phyloP scores from a whole-genome alignment of 2,113 vertebrate species.

The Mesocricetus auratus region DNA sequence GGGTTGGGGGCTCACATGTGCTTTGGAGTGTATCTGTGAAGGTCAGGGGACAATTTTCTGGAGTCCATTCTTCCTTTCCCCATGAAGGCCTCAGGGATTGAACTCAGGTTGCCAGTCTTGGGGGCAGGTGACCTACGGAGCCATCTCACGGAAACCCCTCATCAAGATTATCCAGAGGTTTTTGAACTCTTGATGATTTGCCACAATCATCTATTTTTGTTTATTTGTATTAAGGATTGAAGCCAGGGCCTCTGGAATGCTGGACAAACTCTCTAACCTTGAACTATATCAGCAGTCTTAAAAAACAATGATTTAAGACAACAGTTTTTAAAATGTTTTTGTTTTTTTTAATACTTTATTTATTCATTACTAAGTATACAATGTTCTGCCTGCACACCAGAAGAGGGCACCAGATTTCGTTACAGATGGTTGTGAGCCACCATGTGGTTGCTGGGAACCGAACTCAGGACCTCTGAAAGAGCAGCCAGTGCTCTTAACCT shows the following conservation, averaged over 20 bases:
- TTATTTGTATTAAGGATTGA: not conserved
- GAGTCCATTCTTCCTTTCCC: not conserved
- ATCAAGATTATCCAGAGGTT: not conserved
- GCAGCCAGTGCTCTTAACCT: too few relatives aligned
- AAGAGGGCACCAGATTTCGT: too few relatives aligned
- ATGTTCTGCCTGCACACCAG: too few relatives aligned
- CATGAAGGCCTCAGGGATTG: not conserved
- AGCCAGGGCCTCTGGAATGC: not conserved
- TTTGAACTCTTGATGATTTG: not conserved
- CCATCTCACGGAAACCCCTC: not conserved
- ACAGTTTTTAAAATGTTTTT: too few relatives aligned
- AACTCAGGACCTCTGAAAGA: too few relatives aligned
- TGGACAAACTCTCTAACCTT: not conserved
- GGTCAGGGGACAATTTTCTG: not conserved
- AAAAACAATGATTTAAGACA: not conserved
- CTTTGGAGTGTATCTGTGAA: not conserved
- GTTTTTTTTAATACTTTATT: too few relatives aligned
- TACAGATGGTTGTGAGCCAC: too few relatives aligned
- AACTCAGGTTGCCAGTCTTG: not conserved
- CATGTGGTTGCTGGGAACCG: too few relatives aligned
- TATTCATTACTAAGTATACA: too few relatives aligned
- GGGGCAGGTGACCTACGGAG: not conserved
- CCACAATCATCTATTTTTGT: not conserved
- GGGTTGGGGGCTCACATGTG: not conserved
- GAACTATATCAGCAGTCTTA: not conserved